Evolutionary conservation across 2,797 vertebrate genomes (phyloP), one percentile per base, ranked within the genome.

Genomic region (Halcyon chelicuti): DNA sequence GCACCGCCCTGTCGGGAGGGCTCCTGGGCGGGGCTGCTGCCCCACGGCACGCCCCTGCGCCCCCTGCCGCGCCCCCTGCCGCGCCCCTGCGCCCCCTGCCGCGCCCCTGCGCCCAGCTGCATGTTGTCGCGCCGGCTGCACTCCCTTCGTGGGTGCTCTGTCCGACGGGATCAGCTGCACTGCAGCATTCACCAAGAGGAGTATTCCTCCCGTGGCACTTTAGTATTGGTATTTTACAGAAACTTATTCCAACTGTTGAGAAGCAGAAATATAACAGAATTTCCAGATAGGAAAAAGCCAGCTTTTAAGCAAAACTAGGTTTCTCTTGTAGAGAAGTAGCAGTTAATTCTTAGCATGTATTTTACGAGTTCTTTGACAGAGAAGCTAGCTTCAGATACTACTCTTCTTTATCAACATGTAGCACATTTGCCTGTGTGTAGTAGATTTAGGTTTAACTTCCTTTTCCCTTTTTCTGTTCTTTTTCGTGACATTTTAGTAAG

Each of bases 361-460:
- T 72, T 63, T 75, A 33, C 54, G 76, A 75, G 31, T 37, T 52
- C 31, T 86, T 93, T 82, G 52, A 61, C 65, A 35, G 71, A 89
- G 52, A 94, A 82, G 63, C 10, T 44, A 39, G 31, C 61, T 65
- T 85, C 74, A 90, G 83, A 73, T 81, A 47, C 58, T 90, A 75
- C 37, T 73, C 65, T 81, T 76, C 54, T 60, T 90, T 94, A 92
- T 92, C 66, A 96, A 75, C 25, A 61, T 57, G 46, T 84, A 76
- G 75, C 89, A 94, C 63, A 23, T 75, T 91, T 89, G 76, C 57
- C 62, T 83, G 21, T 61, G 31, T 66, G 16, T 71, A 54, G 42
- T 77, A 46, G n/a, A 62, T 88, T 88, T 54, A 35, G 33, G 11
- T 57, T 89, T 68, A 51, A 40, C 18, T 67, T 63, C 6, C 3